phyloP scores from a whole-genome alignment of 2,888 invertebrate species.

The Sclerodermus sp. region DNA sequence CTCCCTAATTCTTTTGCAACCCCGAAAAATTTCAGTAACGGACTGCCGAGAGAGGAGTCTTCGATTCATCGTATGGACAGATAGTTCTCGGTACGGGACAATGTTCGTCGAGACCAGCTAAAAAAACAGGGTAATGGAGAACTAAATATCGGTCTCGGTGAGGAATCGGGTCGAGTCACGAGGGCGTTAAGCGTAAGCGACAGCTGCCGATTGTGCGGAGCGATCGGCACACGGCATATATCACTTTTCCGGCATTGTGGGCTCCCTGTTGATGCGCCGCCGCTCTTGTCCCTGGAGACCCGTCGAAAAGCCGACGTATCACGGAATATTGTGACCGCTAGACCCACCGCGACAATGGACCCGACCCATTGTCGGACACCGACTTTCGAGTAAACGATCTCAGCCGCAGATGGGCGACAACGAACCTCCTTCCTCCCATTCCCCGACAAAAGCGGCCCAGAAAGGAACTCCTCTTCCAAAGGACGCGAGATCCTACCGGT shows the following conservation, averaged over 20 bases:
- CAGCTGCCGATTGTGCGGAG: constrained; percentile 23
- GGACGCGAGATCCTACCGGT: no score
- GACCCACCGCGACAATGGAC: constrained; percentile 32
- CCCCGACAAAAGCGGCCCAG: no score
- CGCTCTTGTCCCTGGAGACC: constrained; percentile 17
- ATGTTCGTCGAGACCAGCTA: constrained; percentile 1
- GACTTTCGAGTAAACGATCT: no score
- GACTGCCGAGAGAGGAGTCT: no score
- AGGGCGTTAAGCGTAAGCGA: constrained; percentile 3
- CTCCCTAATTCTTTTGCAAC: no score
- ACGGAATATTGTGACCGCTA: constrained; percentile 37
- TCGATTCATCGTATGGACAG: no score
- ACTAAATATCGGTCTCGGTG: constrained; percentile 8
- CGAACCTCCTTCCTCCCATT: no score
- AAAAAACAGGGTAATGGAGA: neutral
- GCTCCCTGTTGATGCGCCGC: constrained; percentile 17
- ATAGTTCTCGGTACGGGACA: no score
- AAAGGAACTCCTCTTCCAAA: no score
- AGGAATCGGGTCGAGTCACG: constrained; percentile 16
- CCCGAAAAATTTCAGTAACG: no score
- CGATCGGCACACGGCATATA: no score
- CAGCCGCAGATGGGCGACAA: no score
- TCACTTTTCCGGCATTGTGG: constrained; percentile 22
- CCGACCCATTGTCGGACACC: constrained; percentile 28
- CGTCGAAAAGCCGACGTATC: constrained; percentile 35